Conservation (phyloP, 2,113 vertebrate genomes). For the Ailuropoda melanoleuca region DNA sequence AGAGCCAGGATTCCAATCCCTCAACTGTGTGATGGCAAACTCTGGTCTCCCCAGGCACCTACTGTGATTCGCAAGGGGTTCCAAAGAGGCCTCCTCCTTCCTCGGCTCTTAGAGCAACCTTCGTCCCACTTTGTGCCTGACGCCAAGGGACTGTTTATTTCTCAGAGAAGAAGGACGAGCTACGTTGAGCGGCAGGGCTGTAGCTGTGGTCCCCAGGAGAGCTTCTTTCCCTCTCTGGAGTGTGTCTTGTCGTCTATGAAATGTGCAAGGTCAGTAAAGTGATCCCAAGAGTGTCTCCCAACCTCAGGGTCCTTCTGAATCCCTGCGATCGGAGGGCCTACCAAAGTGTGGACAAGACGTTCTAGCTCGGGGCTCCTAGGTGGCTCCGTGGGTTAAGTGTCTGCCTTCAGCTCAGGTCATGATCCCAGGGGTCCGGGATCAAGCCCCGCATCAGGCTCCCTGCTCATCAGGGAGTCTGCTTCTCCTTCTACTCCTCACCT, state of each 20-base stretch:
- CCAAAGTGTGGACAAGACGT: background rate
- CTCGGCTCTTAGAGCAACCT: background rate
- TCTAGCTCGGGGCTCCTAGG: too few species aligned
- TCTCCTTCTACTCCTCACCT: background rate
- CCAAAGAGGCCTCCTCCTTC: background rate
- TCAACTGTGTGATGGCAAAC: background rate
- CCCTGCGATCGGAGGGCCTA: background rate
- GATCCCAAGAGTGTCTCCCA: background rate
- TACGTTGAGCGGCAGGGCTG: background rate
- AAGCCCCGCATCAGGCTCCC: background rate
- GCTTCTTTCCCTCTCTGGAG: background rate
- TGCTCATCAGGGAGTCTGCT: background rate
- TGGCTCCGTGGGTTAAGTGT: background rate
- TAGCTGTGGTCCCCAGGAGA: fast-evolving
- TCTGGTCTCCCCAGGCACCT: too few species aligned
- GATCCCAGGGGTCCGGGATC: background rate
- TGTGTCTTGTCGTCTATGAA: background rate
- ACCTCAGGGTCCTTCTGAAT: background rate
- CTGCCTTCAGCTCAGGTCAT: background rate
- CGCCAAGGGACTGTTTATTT: background rate
- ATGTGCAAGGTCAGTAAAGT: background rate
- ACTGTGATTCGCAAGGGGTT: background rate
- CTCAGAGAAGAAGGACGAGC: background rate
- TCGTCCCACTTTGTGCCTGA: background rate
- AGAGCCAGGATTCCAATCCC: background rate